Evolutionary conservation across 1,140 invertebrate species (phyloP).

Genomic region (Lanistes nyassanus): DNA sequence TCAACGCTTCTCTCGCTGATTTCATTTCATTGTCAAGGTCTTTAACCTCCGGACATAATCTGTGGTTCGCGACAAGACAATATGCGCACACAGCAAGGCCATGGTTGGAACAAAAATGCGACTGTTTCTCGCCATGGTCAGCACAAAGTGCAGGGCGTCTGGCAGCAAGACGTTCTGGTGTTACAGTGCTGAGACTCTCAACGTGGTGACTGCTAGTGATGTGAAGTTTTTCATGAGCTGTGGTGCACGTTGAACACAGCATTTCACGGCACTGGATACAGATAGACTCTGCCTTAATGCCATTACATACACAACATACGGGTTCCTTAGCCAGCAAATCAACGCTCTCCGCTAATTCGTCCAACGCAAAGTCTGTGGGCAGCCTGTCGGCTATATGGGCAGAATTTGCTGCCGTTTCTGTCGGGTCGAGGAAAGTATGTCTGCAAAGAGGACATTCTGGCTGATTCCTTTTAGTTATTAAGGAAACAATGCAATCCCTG

Average conservation of each 20-base stretch:
- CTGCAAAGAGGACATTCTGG: too few relatives aligned
- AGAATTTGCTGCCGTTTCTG: too few relatives aligned
- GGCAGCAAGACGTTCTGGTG: not conserved
- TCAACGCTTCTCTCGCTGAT: not conserved
- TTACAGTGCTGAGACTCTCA: not conserved
- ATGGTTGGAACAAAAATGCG: not conserved
- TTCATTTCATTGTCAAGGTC: not conserved
- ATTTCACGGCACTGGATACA: conserved; percentile 6
- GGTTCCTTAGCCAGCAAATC: not conserved
- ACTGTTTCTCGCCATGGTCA: not conserved
- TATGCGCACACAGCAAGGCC: not conserved
- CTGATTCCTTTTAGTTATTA: not conserved
- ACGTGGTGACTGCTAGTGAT: not conserved
- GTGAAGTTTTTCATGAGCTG: not conserved
- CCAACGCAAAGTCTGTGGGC: conserved; percentile 7
- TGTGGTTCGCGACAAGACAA: not conserved
- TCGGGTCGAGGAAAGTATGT: too few relatives aligned
- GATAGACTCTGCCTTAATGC: not conserved
- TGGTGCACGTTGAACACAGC: not conserved
- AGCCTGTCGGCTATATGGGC: not conserved
- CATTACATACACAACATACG: not conserved
- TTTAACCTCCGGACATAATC: not conserved
- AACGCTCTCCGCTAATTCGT: not conserved
- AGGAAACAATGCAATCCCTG: not conserved
- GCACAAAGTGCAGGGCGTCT: not conserved